Percentiles rank a stretch among this genome's conserved stretches.
Conservation (phyloP, 37 sponge, comb jelly and placozoan species). For the Ephydatia muelleri region DNA sequence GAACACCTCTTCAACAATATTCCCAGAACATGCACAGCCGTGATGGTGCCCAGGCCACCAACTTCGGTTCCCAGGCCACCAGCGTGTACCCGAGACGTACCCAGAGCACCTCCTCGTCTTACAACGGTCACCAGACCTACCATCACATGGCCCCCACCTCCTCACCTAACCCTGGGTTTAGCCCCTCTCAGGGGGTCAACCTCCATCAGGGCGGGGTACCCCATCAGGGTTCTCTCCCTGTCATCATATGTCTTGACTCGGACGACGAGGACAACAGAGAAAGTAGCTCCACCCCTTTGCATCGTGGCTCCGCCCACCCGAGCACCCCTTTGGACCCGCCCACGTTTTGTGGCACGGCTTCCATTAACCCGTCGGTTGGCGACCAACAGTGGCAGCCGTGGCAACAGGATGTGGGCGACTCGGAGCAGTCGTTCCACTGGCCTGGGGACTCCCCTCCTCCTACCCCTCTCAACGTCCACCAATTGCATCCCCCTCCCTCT, state of each 20-base stretch:
- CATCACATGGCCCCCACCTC: background rate
- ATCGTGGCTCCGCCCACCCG: background rate
- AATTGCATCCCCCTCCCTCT: background rate
- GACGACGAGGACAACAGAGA: conserved; percentile 16
- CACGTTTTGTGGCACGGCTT: background rate
- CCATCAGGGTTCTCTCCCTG: conserved; percentile 14
- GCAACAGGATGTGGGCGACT: background rate
- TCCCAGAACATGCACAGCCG: background rate
- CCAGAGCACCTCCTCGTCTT: background rate
- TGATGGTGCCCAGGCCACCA: no score
- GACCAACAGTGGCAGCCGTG: background rate
- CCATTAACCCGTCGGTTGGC: background rate
- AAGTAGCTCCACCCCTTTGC: background rate
- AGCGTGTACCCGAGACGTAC: background rate
- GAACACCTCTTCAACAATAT: background rate
- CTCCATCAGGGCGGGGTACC: no score
- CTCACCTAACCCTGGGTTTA: background rate
- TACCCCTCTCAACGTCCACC: background rate
- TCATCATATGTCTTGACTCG: conserved; percentile 44
- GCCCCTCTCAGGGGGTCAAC: no score
- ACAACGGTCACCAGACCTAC: background rate
- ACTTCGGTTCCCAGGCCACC: background rate
- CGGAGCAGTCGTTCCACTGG: background rate
- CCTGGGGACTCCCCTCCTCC: background rate
- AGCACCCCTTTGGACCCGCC: background rate